Percentiles rank a stretch among this genome's conserved stretches.
Evolutionary conservation across 1,140 invertebrate species (phyloP).

Genomic region (Brachionus asplanchnoidis): DNA sequence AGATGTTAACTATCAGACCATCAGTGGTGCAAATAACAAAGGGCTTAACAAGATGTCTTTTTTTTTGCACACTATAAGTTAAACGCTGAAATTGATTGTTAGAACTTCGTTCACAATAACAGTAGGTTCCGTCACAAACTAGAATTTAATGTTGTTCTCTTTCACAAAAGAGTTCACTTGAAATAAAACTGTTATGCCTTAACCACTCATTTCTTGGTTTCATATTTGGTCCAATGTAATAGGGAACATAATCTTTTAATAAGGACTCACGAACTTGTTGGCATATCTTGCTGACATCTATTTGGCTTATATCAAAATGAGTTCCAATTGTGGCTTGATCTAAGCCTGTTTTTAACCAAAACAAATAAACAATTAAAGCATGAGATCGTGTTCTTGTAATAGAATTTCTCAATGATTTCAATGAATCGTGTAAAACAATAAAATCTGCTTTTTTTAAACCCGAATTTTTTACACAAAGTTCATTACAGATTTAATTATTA

Average conservation of each 20-base stretch:
- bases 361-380: neutral
- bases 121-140: neutral
- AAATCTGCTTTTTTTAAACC: neutral
- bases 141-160: neutral
- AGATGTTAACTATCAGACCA: neutral
- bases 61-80: neutral
- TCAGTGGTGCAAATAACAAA: conserved; percentile 4
- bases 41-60: neutral
- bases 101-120: neutral
- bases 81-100: neutral
- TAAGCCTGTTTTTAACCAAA: neutral
- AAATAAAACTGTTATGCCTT: neutral
- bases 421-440: neutral
- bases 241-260: neutral
- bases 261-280: neutral
- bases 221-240: neutral
- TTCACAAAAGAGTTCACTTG: neutral
- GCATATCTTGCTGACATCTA: neutral
- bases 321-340: neutral
- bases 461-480: neutral
- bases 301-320: neutral
- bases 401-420: neutral
- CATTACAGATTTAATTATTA: neutral
- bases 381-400: neutral
- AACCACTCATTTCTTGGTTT: neutral